Base-by-base conservation (phyloP, 2,888 invertebrate genomes). In the Alloscopus bannaensis region DNA sequence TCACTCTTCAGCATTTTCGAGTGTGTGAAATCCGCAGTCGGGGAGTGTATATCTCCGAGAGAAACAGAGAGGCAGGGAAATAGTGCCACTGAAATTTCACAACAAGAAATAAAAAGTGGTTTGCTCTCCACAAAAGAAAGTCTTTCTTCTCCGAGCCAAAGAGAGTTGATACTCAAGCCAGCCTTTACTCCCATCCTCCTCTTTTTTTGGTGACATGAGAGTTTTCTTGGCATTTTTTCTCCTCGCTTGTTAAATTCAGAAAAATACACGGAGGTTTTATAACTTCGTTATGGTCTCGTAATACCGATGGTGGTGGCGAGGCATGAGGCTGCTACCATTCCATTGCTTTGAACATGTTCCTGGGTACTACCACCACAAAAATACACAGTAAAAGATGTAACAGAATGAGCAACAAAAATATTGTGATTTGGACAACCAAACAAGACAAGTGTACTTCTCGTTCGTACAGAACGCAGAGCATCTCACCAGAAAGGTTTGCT, bases 61-160 rank as follows among this genome's bases (percentile, higher is more conserved):
- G 20, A 59, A 24, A 24, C 28, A 28, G 36, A 70, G 26, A 50
- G 62, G 72, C 42, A 52, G 47, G 29, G 31, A 64, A 40, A 65
- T 73, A 73, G 50, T 68, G 59, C 66, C 60, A 75, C 42, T 29
- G 22, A 75, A 75, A 75, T 75, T 68, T 47, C 75, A 65, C 73
- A 55, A 66, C 73, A 73, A 55, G 57, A 59, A 73, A 66, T 65
- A 73, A 65, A 73, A 69, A 22, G 31, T 55, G 16, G 26, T 64
- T 69, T 52, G 22, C 52, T 52, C 24, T 22, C 26, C n/a, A n/a
- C n/a, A 18, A 13, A 20, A 47, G 47, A 22, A 20, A 8, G 13
- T 8, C 31, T 50, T 3, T 16, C 55, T 31, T 45, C 59, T 29
- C 40, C 24, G 6, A 66, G 13, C 24, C 36, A 28, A 70, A 59